Percentiles rank a stretch among this genome's conserved stretches.
These are phyloP conservation scores for Strix aluco DNA, from an alignment of 2,113 vertebrate species.

Conservation along the genomic window DNA sequence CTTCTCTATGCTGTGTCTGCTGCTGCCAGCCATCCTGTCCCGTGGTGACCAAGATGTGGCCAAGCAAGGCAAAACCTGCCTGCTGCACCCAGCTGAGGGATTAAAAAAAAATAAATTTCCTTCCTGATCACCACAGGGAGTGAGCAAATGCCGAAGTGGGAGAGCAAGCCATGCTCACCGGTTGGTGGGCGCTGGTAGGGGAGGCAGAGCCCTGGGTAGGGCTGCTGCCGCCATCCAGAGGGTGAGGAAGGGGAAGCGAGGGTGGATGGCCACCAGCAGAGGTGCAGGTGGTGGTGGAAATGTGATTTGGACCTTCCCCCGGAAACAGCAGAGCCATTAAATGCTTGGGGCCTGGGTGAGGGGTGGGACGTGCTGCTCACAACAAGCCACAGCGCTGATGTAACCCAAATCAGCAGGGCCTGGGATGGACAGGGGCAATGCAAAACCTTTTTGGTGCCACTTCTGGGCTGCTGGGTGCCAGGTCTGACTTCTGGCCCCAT, in stretches of 20 bases:
- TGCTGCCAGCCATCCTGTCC: not conserved
- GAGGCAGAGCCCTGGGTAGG: not conserved
- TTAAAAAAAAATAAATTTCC: not conserved
- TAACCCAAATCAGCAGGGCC: not conserved
- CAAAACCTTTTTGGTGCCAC: not conserved
- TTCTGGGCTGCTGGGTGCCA: not conserved
- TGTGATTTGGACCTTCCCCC: not conserved
- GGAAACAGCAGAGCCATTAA: not conserved
- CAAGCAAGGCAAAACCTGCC: not conserved
- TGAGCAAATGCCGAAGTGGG: rapidly evolving
- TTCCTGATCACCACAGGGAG: not conserved
- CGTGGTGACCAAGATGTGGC: rapidly evolving
- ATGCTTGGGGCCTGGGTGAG: rapidly evolving
- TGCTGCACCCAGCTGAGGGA: rapidly evolving
- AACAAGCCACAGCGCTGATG: not conserved
- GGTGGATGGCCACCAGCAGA: not conserved
- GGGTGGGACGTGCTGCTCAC: not conserved
- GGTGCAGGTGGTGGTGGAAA: not conserved
- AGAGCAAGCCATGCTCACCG: not conserved
- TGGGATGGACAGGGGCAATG: not conserved
- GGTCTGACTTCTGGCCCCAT: not conserved
- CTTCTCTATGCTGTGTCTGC: not conserved
- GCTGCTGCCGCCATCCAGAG: rapidly evolving
- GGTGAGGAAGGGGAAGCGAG: not conserved
- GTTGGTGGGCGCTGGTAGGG: too few relatives aligned